phyloP scores from a whole-genome alignment of 2,888 invertebrate species.

The Acheta domesticus region DNA sequence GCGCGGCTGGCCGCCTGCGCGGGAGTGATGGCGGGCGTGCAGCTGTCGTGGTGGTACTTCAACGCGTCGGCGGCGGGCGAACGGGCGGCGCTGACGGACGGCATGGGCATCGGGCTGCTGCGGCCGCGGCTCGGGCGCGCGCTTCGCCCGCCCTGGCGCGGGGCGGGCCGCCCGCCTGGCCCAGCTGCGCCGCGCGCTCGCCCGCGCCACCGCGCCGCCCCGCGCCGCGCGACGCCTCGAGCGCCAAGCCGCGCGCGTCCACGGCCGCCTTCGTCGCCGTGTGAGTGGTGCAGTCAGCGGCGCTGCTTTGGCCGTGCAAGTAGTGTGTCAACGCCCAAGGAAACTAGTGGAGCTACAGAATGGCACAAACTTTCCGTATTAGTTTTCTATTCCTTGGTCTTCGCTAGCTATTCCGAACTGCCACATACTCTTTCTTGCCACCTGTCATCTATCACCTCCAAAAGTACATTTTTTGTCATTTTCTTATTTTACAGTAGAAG shows the following conservation, averaged over 20 bases:
- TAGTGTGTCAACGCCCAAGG: no score
- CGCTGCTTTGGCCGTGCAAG: no score
- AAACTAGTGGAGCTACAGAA: no score
- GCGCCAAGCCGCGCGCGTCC: not conserved
- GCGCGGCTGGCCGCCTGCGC: not conserved
- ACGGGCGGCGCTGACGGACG: not conserved
- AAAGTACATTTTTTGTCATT: no score
- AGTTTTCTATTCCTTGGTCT: no score
- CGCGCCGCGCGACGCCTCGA: not conserved
- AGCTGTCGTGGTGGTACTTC: not conserved
- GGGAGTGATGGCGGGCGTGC: not conserved
- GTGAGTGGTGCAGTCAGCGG: no score
- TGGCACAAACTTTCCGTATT: no score
- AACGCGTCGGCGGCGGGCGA: not conserved
- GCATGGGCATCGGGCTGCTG: not conserved
- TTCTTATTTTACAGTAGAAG: no score
- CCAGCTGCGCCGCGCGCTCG: not conserved
- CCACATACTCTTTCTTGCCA: no score
- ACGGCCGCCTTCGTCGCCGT: not conserved
- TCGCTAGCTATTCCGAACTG: no score
- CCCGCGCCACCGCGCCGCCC: not conserved
- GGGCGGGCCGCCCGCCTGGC: not conserved
- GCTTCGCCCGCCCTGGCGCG: not conserved
- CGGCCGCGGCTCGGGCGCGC: not conserved
- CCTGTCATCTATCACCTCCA: no score